Evolutionary conservation across 2,888 invertebrate species (phyloP), one percentile per base, ranked within the genome.

Genomic region (Lithophane socia): DNA sequence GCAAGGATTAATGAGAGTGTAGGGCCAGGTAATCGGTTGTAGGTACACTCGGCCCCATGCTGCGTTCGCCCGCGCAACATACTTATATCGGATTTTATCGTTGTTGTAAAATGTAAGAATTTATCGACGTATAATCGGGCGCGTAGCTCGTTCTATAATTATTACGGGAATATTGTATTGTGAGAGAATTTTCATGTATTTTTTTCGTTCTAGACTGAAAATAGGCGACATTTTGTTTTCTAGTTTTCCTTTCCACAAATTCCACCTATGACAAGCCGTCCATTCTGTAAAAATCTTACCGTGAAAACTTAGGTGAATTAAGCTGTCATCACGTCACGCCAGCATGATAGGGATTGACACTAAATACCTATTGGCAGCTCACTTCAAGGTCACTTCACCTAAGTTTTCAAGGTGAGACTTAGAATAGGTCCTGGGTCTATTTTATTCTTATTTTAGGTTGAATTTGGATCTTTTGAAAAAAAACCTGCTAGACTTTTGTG

Each of bases 61-160:
- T 42, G 84, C 29, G 72, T 37, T 86, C 72, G 69, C 65, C 86
- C 73, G 83, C 64, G 69, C 72, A 83, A 83, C 78, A 71, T 83
- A 85, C 80, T 81, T 72, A 82, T 76, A 84, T 49, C 68, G 64
- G 76, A 75, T 80, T 88, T 89, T 88, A 88, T 86, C 74, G 87
- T 72, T 72, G 87, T 78, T 84, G 86, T 88, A 84, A 88, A 88
- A 80, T 80, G 56, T 75, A 80, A 67, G 77, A 82, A 87, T 88
- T 89, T 88, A 88, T 87, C 66, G 84, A 67, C 75, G 71, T 75
- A 78, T 72, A 74, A 80, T 73, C 77, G 44, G 73, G 64, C 75
- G 42, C 63, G 66, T 75, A 58, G 64, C 73, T 74, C 49, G 52
- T 68, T 74, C 21, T 70, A 66, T 76, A 85, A 85, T 85, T 75